These are phyloP conservation scores for Leucoraja erinaceus DNA, from an alignment of 2,113 vertebrate genomes.

Conservation along the genomic window DNA sequence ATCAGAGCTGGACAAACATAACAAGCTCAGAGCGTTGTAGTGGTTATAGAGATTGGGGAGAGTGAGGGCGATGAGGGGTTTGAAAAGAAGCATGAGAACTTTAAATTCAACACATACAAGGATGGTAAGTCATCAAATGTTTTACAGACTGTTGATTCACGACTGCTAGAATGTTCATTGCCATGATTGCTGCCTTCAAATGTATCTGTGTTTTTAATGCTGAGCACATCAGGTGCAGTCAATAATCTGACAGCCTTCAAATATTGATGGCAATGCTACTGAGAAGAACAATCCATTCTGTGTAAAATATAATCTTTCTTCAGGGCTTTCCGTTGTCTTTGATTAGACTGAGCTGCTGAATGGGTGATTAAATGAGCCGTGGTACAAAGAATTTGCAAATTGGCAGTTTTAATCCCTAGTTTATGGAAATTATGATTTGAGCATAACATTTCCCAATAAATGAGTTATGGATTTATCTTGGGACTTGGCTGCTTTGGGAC, in stretches of 20 bases:
- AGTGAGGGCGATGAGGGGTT: not conserved
- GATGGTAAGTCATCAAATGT: constrained; percentile 11
- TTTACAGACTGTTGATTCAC: not conserved
- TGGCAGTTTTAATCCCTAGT: constrained; percentile 36
- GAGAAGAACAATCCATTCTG: constrained; percentile 19
- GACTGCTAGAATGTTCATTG: not conserved
- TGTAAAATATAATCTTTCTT: constrained; percentile 19
- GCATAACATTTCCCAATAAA: constrained; percentile 14
- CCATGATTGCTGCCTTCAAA: not conserved
- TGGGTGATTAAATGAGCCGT: constrained; percentile 28
- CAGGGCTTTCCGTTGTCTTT: constrained; percentile 28
- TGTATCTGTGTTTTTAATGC: not conserved
- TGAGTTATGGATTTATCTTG: constrained; percentile 14
- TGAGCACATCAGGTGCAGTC: constrained; percentile 29
- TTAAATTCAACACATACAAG: not conserved
- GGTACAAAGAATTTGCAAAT: constrained; percentile 31
- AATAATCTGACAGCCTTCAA: constrained; percentile 27
- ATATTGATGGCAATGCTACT: not conserved
- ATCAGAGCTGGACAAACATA: not conserved
- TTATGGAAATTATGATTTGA: constrained; percentile 21
- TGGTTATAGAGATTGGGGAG: not conserved
- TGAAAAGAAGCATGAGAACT: not conserved
- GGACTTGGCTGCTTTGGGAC: not conserved
- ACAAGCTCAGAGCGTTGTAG: not conserved
- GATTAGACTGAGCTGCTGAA: constrained; percentile 29